Conservation (phyloP, 1,140 invertebrate species). For the Drosophila equinoxialis region DNA sequence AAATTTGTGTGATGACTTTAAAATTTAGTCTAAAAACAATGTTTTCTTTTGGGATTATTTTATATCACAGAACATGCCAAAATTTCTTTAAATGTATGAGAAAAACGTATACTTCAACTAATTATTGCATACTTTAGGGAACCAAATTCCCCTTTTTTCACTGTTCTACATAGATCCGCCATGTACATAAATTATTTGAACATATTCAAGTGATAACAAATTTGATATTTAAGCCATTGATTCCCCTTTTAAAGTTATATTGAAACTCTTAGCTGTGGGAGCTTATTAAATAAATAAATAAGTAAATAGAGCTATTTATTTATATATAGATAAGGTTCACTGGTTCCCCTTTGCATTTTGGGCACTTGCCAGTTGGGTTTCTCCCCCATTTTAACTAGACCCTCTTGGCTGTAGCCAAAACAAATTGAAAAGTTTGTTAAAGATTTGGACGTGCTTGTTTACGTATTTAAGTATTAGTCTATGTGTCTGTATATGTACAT, state of each 20-base stretch:
- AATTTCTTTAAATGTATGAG: no score
- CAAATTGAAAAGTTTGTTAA: constrained; percentile 71
- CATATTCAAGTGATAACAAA: neutral
- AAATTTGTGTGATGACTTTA: no score
- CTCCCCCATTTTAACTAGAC: constrained; percentile 22
- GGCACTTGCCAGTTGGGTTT: constrained; percentile 17
- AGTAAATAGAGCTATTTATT: constrained; percentile 49
- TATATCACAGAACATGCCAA: no score
- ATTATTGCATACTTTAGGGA: no score
- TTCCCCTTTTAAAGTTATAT: neutral
- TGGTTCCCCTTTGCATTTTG: neutral
- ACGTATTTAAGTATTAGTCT: neutral
- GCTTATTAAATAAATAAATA: constrained; percentile 46
- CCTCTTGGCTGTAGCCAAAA: constrained; percentile 6
- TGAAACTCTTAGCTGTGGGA: constrained; percentile 5
- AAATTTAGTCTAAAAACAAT: no score
- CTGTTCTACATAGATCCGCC: no score
- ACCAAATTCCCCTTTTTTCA: no score
- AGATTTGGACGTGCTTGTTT: constrained; percentile 25
- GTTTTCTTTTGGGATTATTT: no score
- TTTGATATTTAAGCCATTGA: neutral
- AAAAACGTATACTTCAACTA: no score
- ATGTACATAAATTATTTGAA: neutral
- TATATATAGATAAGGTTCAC: neutral
- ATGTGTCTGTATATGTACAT: neutral